phyloP scores from a whole-genome alignment of 2,113 vertebrate species.

The Forbesichthys papilliferus region DNA sequence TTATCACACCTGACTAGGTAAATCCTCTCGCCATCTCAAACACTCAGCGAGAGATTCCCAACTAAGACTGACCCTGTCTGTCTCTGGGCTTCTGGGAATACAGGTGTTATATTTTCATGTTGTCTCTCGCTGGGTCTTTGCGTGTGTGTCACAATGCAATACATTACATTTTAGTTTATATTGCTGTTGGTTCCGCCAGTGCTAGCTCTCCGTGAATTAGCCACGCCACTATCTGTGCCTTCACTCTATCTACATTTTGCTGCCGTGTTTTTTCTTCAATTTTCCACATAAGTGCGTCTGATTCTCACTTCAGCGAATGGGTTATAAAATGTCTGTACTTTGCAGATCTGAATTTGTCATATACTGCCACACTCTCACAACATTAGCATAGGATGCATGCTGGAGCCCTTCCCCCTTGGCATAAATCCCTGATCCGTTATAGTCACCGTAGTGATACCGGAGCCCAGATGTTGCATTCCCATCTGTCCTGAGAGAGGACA shows the following conservation, averaged over 20 bases:
- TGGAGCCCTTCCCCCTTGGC: conserved; percentile 27
- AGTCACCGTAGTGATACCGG: conserved; percentile 76
- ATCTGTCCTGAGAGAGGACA: conserved; percentile 74
- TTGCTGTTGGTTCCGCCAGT: conserved; percentile 46
- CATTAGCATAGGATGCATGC: conserved; percentile 23
- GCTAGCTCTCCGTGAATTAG: conserved; percentile 61
- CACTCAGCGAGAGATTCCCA: conserved; percentile 42
- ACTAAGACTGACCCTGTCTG: conserved; percentile 45
- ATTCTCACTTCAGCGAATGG: conserved; percentile 46
- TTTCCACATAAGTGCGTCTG: conserved; percentile 67
- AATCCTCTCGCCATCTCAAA: conserved; percentile 55
- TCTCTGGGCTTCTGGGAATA: conserved; percentile 35
- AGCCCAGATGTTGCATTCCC: conserved; percentile 89
- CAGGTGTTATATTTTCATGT: neutral
- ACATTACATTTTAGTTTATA: conserved; percentile 27
- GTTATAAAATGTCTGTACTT: conserved; percentile 56
- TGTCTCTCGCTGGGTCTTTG: conserved; percentile 11
- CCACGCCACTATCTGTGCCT: conserved; percentile 50
- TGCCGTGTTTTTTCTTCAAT: conserved; percentile 65
- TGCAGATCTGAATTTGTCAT: conserved; percentile 43
- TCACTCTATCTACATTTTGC: conserved; percentile 62
- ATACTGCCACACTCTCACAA: conserved; percentile 37
- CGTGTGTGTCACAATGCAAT: conserved; percentile 31
- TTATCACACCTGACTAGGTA: conserved; percentile 71
- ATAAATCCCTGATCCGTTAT: conserved; percentile 73